Base-by-base conservation (phyloP, 2,888 invertebrate species). In the Pasiphila rectangulata region DNA sequence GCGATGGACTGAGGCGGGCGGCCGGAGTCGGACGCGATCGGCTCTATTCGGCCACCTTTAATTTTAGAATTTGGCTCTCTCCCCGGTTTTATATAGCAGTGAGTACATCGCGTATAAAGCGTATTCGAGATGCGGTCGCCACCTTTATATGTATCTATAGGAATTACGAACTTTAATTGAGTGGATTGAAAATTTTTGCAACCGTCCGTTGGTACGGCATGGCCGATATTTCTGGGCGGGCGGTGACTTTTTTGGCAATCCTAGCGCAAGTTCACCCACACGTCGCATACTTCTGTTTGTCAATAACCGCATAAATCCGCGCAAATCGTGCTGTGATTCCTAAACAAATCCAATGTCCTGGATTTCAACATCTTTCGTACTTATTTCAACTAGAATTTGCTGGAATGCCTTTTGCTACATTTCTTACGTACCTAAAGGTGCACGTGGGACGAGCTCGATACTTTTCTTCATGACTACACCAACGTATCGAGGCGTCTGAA, bases 31-130 rank as follows among this genome's bases (percentile, higher is more conserved):
- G 75, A 53, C 58, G 70, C 71, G 67, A 67, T 85, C 86, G 87
- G 83, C 63, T 75, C 71, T 75, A 69, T 78, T 88, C 83, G 84
- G 77, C 71, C 71, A 72, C 71, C 79, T 80, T 89, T 90, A 91
- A 87, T 89, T 88, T 90, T 91, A 91, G 91, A 90, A 88, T 86
- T 91, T 91, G 91, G 91, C 91, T 90, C 86, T 87, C 84, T 86
- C 90, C 90, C 90, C 88, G 86, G 88, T 86, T 87, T 87, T 85
- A 87, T 87, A 86, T 88, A 88, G 87, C 79, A 82, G 85, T 87
- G 87, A 87, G 86, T 87, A 86, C 86, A 86, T 86, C 82, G 69
- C 70, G 79, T 87, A 86, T 88, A 87, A 87, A 86, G 75, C 84
- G 79, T 85, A 83, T 84, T 75, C 79, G 80, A 84, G 86, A 87